Conservation (phyloP, 2,888 invertebrate species). For the Chelonus formosanus region DNA sequence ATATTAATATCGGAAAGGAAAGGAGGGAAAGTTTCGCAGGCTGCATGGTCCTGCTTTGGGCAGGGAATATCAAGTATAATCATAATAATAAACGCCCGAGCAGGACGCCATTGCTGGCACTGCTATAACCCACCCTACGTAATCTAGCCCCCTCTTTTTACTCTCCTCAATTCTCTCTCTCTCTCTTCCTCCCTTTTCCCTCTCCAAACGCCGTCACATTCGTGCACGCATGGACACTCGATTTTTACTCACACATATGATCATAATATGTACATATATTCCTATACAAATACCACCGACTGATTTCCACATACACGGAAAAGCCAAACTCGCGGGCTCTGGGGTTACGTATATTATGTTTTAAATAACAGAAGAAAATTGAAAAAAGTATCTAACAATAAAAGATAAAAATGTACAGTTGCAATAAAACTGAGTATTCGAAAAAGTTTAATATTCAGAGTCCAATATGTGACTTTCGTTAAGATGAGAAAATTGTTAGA, state of each 20-base stretch:
- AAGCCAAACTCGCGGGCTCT: too few species aligned
- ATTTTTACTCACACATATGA: constrained; percentile 11
- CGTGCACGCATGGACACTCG: constrained; percentile 36
- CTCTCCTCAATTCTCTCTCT: constrained; percentile 32
- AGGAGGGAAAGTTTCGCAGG: constrained; percentile 64
- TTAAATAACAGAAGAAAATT: too few species aligned
- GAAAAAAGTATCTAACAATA: too few species aligned
- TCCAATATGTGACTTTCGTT: too few species aligned
- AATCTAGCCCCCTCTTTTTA: constrained; percentile 35
- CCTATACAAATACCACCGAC: constrained; percentile 33
- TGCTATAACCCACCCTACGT: constrained; percentile 42
- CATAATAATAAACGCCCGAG: constrained; percentile 64
- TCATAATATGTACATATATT: constrained; percentile 35
- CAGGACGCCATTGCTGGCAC: constrained; percentile 61
- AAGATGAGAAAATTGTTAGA: too few species aligned
- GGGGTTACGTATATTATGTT: too few species aligned
- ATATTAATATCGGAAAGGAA: constrained; percentile 65
- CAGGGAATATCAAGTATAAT: constrained; percentile 64
- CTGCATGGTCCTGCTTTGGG: constrained; percentile 62
- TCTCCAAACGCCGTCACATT: constrained; percentile 48
- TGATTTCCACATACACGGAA: too few species aligned
- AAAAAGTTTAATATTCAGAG: too few species aligned
- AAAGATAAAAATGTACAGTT: too few species aligned
- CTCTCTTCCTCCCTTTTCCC: constrained; percentile 35
- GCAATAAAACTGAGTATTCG: too few species aligned